Evolutionary conservation across 2,888 invertebrate genomes (phyloP), one percentile per base, ranked within the genome.

Genomic region (Actias luna): DNA sequence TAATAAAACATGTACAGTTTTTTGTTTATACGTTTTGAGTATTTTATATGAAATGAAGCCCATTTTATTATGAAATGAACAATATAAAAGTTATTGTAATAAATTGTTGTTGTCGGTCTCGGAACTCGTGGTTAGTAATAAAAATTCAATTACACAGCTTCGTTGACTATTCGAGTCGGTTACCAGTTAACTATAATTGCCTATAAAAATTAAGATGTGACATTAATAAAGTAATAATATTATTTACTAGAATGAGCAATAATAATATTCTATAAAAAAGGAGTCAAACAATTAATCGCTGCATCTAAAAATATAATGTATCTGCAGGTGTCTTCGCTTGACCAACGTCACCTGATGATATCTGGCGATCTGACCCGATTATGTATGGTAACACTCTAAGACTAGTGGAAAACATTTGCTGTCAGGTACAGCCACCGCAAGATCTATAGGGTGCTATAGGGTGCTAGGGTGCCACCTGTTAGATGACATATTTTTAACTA

Each of bases 41-140:
- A 39, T 16, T 50, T 25, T 50, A 50, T 50, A 50, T 8, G 46
- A 50, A 50, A 50, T 10, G 46, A 50, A 50, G 46, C 25, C 22
- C 46, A 25, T 62, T 65, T 67, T 61, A 65, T 69, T 67, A 46
- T 66, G 55, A 7, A 55, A 55, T 55, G 29, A 55, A 46, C 29
- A 29, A 60, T 46, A 31, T 46, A 29, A 29, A 55, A 55, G 55
- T 55, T 55, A 55, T 55, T 55, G 55, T 55, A 55, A 55, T 29
- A 55, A 55, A 55, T 55, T 55, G 29, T 29, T 55, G 29, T 55
- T n/a, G 16, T n/a, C 55, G 16, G 55, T 55, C 14, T 55, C 16
- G n/a, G 29, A 55, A 55, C 29, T 29, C 55, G 29, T 29, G 7
- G 55, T 55, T 5, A 55, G 55, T 55, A 55, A 55, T 55, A 55